Conservation (phyloP, 2,888 invertebrate species). For the Sesamia inferens region DNA sequence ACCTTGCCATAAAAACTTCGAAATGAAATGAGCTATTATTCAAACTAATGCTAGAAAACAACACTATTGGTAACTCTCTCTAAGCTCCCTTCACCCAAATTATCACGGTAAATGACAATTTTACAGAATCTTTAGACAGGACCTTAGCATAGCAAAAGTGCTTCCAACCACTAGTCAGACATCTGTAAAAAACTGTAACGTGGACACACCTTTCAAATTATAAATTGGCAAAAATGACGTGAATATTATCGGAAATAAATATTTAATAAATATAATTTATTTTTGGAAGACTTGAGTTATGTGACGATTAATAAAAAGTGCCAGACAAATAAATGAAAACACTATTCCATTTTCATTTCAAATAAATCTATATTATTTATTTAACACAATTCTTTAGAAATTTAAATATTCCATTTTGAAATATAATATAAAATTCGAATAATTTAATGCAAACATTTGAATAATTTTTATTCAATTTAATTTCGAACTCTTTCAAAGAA, state of each 20-base stretch:
- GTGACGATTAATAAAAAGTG: slow-evolving; percentile 25
- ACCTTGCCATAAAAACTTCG: no score
- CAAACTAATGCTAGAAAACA: no score
- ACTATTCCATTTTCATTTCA: slow-evolving; percentile 12
- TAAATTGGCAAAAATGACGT: background rate
- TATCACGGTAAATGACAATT: no score
- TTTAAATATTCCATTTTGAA: background rate
- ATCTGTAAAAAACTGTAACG: background rate
- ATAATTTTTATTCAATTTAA: slow-evolving; percentile 12
- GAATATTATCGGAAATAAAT: slow-evolving; percentile 16
- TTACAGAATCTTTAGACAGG: no score
- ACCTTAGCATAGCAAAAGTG: background rate
- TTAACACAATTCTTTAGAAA: slow-evolving; percentile 23
- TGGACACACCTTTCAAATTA: slow-evolving; percentile 29
- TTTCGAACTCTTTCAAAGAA: slow-evolving; percentile 24
- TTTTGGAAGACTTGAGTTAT: slow-evolving; percentile 57
- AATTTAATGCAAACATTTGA: slow-evolving; percentile 10
- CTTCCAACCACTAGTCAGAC: background rate
- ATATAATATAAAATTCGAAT: slow-evolving; percentile 20
- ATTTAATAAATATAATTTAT: slow-evolving; percentile 17
- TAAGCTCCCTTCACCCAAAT: no score
- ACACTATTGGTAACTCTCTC: no score
- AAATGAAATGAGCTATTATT: no score
- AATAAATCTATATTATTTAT: slow-evolving; percentile 33
- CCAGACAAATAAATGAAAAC: slow-evolving; percentile 11